A percentile compares a stretch with the other conserved stretches of the same genome.
phyloP scores from a whole-genome alignment of 2,797 vertebrate species.

The Danio kyathit region DNA sequence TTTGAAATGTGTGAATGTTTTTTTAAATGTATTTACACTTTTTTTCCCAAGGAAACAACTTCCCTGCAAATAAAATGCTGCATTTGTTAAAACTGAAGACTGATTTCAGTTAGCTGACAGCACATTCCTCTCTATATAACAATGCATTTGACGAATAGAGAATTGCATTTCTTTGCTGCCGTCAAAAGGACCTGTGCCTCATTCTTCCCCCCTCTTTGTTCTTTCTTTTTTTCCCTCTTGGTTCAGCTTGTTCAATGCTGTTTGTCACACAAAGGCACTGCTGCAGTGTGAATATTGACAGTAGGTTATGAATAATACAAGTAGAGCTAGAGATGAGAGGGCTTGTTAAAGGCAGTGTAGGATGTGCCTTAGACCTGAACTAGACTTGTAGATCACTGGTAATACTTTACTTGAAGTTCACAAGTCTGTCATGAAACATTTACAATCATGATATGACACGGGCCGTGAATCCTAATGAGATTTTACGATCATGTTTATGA shows the following conservation, averaged over 20 bases:
- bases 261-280: conserved; percentile 4
- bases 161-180: conserved; percentile 6
- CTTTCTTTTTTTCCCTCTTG: conserved; percentile 20
- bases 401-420: no score
- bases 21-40: neutral
- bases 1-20: neutral
- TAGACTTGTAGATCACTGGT: no score
- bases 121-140: neutral
- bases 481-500: no score
- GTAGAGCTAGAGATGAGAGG: conserved; percentile 27
- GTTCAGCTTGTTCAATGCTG: conserved; percentile 33
- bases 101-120: conserved; percentile 9
- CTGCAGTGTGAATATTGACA: conserved; percentile 24
- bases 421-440: no score
- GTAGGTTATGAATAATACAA: conserved; percentile 39
- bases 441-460: no score
- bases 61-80: neutral
- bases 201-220: conserved; percentile 1
- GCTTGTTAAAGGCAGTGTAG: conserved; percentile 13
- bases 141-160: conserved; percentile 7
- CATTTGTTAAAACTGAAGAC: neutral
- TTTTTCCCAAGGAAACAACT: neutral
- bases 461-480: no score
- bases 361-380: no score
- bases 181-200: conserved; percentile 4